phyloP scores from a whole-genome alignment of 1,140 invertebrate species.

The Coenobita brevimanus region DNA sequence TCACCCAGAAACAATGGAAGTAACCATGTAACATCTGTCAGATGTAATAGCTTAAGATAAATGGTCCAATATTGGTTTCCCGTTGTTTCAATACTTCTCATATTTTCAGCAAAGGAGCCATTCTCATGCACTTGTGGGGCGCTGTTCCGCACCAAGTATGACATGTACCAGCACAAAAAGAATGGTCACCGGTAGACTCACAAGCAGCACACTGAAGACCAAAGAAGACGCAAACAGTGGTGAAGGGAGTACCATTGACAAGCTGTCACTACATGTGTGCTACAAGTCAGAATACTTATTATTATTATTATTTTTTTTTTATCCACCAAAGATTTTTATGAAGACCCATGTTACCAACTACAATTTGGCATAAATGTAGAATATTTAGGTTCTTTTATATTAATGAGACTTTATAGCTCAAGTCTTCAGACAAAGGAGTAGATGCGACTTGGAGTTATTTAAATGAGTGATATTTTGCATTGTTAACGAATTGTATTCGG shows the following conservation, averaged over 20 bases:
- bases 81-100: too few species aligned
- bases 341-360: constrained; percentile 55
- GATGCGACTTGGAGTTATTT: too few species aligned
- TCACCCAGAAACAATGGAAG: too few species aligned
- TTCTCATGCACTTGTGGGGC: constrained; percentile 71
- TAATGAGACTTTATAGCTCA: constrained; percentile 18
- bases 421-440: too few species aligned
- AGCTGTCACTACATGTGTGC: constrained; percentile 6
- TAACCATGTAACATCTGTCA: too few species aligned
- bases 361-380: constrained; percentile 44
- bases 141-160: constrained; percentile 72
- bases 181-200: constrained; percentile 70
- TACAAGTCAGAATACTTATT: background rate
- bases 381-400: constrained; percentile 31
- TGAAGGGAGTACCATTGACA: constrained; percentile 36
- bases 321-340: constrained; percentile 47
- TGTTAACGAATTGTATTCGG: background rate
- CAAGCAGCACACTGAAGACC: constrained; percentile 28
- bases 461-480: too few species aligned
- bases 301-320: constrained; percentile 33
- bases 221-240: constrained; percentile 31
- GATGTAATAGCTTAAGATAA: too few species aligned
- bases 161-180: constrained; percentile 72
- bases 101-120: constrained; percentile 71
- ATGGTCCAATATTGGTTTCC: too few species aligned